phyloP scores from a whole-genome alignment of 2,888 invertebrate genomes.

The Drosophila aldrichi region DNA sequence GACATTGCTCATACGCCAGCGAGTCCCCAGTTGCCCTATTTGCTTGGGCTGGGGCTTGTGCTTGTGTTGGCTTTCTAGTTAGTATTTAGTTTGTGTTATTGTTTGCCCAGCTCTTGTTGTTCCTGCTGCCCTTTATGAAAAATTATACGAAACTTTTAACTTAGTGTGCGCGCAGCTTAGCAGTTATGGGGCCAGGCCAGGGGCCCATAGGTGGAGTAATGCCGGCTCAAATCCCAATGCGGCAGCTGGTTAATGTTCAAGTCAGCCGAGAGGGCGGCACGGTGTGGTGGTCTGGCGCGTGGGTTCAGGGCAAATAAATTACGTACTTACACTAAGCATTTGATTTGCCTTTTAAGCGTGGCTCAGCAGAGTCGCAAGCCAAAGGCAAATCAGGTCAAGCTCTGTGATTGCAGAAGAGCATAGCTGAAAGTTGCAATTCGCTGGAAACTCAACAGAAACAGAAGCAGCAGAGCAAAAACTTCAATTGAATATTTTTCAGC shows the following conservation, averaged over 20 bases:
- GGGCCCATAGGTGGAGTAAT: constrained; percentile 14
- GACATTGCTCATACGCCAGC: constrained; percentile 65
- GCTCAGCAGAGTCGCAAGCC: neutral
- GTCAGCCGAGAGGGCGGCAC: neutral
- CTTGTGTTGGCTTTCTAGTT: constrained; percentile 39
- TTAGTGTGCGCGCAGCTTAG: constrained; percentile 62
- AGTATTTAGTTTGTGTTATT: constrained; percentile 47
- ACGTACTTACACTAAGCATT: constrained; percentile 27
- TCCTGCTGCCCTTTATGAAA: constrained; percentile 57
- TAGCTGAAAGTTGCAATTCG: neutral
- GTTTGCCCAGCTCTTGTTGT: constrained; percentile 18
- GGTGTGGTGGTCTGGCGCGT: too few relatives aligned
- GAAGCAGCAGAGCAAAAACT: neutral
- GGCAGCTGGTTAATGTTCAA: constrained; percentile 20
- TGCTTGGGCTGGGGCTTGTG: constrained; percentile 21
- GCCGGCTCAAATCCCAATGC: neutral
- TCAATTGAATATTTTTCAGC: neutral
- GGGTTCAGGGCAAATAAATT: constrained; percentile 56
- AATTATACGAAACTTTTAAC: constrained; percentile 79
- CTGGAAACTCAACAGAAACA: neutral
- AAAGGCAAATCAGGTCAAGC: constrained; percentile 26
- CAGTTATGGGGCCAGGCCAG: constrained; percentile 69
- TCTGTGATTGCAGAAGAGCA: constrained; percentile 36
- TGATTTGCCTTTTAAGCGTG: constrained; percentile 37
- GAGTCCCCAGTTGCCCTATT: constrained; percentile 63